Evolutionary conservation across 2,888 invertebrate species (phyloP).

Genomic region (Eristalis tenax): DNA sequence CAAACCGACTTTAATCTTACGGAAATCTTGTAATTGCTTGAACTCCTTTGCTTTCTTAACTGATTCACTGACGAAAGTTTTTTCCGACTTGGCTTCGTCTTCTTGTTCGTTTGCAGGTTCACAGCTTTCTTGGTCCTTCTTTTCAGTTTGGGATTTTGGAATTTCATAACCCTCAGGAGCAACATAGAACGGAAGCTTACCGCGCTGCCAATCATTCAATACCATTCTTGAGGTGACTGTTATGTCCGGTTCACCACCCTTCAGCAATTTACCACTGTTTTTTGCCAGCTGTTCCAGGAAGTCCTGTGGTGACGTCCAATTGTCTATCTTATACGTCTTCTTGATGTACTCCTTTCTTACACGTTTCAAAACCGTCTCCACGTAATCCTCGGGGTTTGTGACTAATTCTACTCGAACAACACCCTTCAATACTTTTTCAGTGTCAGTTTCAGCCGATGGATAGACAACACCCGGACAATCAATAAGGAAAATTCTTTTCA

Average conservation of each 20-base stretch:
- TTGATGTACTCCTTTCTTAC: slow-evolving; percentile 93
- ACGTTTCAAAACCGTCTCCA: slow-evolving; percentile 91
- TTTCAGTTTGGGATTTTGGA: slow-evolving; percentile 83
- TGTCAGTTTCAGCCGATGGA: slow-evolving; percentile 97
- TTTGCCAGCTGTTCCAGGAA: slow-evolving; percentile 95
- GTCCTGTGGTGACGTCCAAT: slow-evolving; percentile 91
- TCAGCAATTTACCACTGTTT: slow-evolving; percentile 93
- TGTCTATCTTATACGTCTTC: slow-evolving; percentile 93
- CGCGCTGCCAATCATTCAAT: slow-evolving; percentile 99
- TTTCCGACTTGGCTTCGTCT: slow-evolving; percentile 77
- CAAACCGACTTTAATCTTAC: slow-evolving; percentile 89
- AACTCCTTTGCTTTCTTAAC: slow-evolving; percentile 81
- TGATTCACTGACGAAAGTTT: slow-evolving; percentile 80
- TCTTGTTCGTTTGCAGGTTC: slow-evolving; percentile 39
- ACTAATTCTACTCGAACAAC: slow-evolving; percentile 98
- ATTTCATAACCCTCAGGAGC: slow-evolving; percentile 91
- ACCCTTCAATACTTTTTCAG: slow-evolving; percentile 97
- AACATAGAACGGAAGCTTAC: slow-evolving; percentile 97
- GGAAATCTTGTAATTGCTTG: slow-evolving; percentile 88
- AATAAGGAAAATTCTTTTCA: slow-evolving; percentile 97
- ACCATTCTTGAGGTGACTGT: slow-evolving; percentile 95
- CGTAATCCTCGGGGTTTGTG: slow-evolving; percentile 96
- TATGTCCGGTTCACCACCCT: slow-evolving; percentile 98
- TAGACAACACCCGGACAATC: slow-evolving; percentile 99
- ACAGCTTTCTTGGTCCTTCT: slow-evolving; percentile 59